A percentile compares a stretch with the other conserved stretches of the same genome.
phyloP scores from a whole-genome alignment of 1,140 invertebrate species.

The Forficula auricularia region DNA sequence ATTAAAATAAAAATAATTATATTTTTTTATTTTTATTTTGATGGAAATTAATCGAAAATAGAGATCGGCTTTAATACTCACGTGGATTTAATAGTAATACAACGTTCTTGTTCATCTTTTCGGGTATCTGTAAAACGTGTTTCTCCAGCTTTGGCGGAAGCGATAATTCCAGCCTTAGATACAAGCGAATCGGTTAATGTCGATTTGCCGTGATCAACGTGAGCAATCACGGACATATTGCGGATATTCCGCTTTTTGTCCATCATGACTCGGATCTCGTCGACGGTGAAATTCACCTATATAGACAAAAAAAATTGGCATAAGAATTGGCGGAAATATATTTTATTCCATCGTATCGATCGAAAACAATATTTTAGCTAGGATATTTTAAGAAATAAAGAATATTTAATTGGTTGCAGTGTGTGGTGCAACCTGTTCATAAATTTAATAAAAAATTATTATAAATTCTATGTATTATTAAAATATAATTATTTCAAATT shows the following conservation, averaged over 20 bases:
- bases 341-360: slow-evolving; percentile 1
- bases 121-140: slow-evolving; percentile 97
- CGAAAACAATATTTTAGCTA: background rate
- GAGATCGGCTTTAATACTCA: too few relatives aligned
- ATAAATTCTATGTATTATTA: too few relatives aligned
- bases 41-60: too few relatives aligned
- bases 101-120: slow-evolving; percentile 98
- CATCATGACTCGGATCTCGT: slow-evolving; percentile 99
- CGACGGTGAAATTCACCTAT: slow-evolving; percentile 99
- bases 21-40: too few relatives aligned
- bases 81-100: slow-evolving; percentile 99
- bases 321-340: too few relatives aligned
- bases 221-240: slow-evolving; percentile 99
- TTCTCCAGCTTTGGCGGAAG: slow-evolving; percentile 93
- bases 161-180: slow-evolving; percentile 99
- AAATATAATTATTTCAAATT: too few relatives aligned
- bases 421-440: slow-evolving; percentile 6
- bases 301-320: slow-evolving; percentile 22
- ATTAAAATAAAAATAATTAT: too few relatives aligned
- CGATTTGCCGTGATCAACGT: slow-evolving; percentile 99
- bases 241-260: slow-evolving; percentile 98
- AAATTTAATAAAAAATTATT: background rate
- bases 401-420: background rate
- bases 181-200: slow-evolving; percentile 98
- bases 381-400: slow-evolving; percentile 3